Evolutionary conservation across 2,888 invertebrate species (phyloP).

Genomic region (Seladonia tumulorum): DNA sequence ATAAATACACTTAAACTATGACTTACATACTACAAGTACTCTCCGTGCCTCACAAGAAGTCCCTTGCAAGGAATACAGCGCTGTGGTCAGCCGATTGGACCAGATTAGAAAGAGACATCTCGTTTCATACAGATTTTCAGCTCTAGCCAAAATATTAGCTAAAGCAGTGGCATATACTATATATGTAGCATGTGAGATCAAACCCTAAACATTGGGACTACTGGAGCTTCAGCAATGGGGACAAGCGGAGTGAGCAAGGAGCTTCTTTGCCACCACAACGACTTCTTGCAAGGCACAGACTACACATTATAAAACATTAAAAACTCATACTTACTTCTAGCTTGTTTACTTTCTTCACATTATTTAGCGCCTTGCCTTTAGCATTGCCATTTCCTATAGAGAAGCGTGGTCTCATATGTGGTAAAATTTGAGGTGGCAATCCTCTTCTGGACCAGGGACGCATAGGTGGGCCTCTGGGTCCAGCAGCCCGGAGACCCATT

Average conservation of each 20-base stretch:
- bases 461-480: slow-evolving; percentile 72
- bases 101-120: too few relatives aligned
- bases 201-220: too few relatives aligned
- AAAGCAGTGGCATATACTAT: too few relatives aligned
- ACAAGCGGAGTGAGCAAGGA: too few relatives aligned
- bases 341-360: slow-evolving; percentile 77
- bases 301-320: neutral
- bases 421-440: slow-evolving; percentile 65
- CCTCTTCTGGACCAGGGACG: slow-evolving; percentile 74
- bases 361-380: slow-evolving; percentile 76
- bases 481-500: slow-evolving; percentile 73
- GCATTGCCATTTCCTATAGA: slow-evolving; percentile 73
- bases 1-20: neutral
- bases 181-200: too few relatives aligned
- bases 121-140: too few relatives aligned
- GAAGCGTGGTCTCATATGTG: slow-evolving; percentile 79
- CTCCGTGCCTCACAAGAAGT: neutral
- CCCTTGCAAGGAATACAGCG: too few relatives aligned
- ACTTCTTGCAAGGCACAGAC: neutral
- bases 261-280: too few relatives aligned
- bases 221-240: too few relatives aligned
- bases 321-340: slow-evolving; percentile 74
- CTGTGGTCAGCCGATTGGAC: too few relatives aligned
- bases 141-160: too few relatives aligned
- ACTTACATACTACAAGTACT: neutral